phyloP scores from a whole-genome alignment of 2,888 invertebrate species.

The Paralinhomoeus sp. region DNA sequence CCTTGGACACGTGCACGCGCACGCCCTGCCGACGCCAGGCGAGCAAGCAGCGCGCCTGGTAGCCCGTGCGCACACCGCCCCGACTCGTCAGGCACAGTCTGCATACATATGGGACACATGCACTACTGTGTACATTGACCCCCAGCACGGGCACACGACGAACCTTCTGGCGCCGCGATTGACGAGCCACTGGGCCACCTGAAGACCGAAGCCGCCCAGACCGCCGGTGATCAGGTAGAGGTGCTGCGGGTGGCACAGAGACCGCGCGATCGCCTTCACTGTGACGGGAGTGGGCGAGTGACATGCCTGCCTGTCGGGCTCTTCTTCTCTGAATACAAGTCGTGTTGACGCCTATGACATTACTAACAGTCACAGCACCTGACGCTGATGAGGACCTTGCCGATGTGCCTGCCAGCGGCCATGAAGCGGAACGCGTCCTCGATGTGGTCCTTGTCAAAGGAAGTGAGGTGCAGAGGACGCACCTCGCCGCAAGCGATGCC shows the following conservation, averaged over 20 bases:
- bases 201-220: slow-evolving; percentile 77
- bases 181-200: slow-evolving; percentile 63
- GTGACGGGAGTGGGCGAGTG: slow-evolving; percentile 9
- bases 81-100: slow-evolving; percentile 58
- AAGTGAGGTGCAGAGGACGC: slow-evolving; percentile 60
- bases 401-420: slow-evolving; percentile 85
- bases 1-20: slow-evolving; percentile 18
- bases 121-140: no score
- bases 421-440: slow-evolving; percentile 61
- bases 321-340: no score
- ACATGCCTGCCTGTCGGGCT: slow-evolving; percentile 47
- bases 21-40: slow-evolving; percentile 31
- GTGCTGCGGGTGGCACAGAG: slow-evolving; percentile 38
- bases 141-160: not conserved
- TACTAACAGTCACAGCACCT: no score
- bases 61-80: slow-evolving; percentile 67
- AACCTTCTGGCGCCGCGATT: slow-evolving; percentile 49
- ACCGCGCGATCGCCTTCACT: slow-evolving; percentile 53
- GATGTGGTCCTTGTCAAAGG: slow-evolving; percentile 41
- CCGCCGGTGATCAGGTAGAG: slow-evolving; percentile 36
- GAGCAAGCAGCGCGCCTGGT: slow-evolving; percentile 61
- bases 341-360: no score
- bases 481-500: slow-evolving; percentile 72
- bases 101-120: not conserved
- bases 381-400: slow-evolving; percentile 66